phyloP scores from a whole-genome alignment of 2,113 vertebrate genomes.

The Callipepla californica region DNA sequence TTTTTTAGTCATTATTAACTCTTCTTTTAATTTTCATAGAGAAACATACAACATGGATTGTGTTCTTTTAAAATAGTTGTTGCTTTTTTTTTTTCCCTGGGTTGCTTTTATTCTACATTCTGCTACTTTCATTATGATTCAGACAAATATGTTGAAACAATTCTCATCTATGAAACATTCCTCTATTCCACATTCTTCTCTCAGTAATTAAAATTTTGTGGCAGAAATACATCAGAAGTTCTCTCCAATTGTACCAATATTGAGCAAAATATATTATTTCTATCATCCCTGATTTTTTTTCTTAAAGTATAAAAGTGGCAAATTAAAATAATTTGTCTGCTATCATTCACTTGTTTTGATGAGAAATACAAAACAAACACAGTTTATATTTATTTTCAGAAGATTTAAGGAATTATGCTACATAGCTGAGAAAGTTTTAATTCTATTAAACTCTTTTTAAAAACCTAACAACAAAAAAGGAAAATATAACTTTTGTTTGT shows the following conservation, averaged over 20 bases:
- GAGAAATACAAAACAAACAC: background rate
- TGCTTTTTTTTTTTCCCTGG: background rate
- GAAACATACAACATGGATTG: background rate
- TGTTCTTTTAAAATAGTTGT: background rate
- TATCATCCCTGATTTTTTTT: background rate
- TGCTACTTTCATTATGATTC: background rate
- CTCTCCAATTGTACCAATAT: fast-evolving
- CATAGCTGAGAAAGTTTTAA: background rate
- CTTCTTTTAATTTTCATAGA: background rate
- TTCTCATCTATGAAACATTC: background rate
- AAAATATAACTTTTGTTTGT: no score
- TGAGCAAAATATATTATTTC: background rate
- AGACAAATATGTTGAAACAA: background rate
- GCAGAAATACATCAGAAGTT: background rate
- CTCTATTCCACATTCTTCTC: background rate
- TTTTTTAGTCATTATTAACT: background rate
- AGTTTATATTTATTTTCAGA: background rate
- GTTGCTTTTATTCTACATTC: background rate
- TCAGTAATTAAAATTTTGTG: background rate
- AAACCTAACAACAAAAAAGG: background rate
- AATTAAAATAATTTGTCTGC: background rate
- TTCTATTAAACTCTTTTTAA: background rate
- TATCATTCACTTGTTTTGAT: background rate
- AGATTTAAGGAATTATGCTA: background rate
- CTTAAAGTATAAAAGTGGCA: background rate